Conservation (phyloP, 2,888 invertebrate genomes). For the Lepas anatifera region DNA sequence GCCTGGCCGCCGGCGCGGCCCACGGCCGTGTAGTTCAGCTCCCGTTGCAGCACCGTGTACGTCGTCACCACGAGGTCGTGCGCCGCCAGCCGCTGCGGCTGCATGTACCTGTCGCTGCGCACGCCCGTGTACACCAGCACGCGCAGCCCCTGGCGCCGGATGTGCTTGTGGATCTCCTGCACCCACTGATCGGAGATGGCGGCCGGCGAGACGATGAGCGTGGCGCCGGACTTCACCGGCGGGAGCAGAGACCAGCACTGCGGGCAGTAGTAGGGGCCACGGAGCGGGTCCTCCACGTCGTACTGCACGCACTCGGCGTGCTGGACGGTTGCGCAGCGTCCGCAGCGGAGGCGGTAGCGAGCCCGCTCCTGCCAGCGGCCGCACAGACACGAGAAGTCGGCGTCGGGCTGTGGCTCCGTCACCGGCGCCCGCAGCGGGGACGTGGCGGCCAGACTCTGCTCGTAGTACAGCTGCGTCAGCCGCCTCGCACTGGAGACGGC, state of each 20-base stretch:
- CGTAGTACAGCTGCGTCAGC: constrained; percentile 1
- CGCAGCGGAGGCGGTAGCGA: constrained; percentile 39
- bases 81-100: constrained; percentile 47
- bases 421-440: background rate
- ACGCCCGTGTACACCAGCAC: constrained; percentile 39
- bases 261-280: constrained; percentile 46
- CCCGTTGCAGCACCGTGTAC: constrained; percentile 49
- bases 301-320: constrained; percentile 50
- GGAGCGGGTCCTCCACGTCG: constrained; percentile 29
- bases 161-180: constrained; percentile 52
- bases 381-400: constrained; percentile 11
- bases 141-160: constrained; percentile 35
- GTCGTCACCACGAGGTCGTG: constrained; percentile 62
- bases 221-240: constrained; percentile 45
- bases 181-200: constrained; percentile 58
- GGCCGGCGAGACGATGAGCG: constrained; percentile 57
- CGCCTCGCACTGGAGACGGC: background rate
- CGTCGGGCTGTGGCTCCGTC: background rate
- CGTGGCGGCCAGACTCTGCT: background rate
- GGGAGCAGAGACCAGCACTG: constrained; percentile 47
- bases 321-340: constrained; percentile 46
- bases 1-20: constrained; percentile 37
- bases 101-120: constrained; percentile 42
- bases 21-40: constrained; percentile 47
- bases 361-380: constrained; percentile 7